A percentile compares a stretch with the other conserved stretches of the same genome.
These are phyloP conservation scores for Syngnathus floridae DNA, from an alignment of 2,113 vertebrate species.

Conservation along the genomic window DNA sequence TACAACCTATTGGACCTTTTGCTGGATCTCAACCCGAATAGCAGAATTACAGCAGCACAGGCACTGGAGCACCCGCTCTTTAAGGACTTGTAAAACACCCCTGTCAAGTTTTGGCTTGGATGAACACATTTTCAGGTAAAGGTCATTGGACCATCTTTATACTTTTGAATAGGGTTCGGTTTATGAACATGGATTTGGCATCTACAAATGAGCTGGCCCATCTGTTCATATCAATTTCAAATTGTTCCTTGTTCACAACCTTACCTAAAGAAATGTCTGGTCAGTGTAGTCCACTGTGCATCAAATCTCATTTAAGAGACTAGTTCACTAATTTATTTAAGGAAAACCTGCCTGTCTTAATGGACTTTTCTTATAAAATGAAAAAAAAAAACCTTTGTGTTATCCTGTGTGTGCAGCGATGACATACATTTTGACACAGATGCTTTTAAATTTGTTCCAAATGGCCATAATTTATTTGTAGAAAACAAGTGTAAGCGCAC, in stretches of 20 bases:
- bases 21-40: conserved; percentile 87
- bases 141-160: neutral
- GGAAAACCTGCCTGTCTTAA: neutral
- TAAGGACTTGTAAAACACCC: conserved; percentile 53
- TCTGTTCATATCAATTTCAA: too few species aligned
- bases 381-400: neutral
- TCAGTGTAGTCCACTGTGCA: too few species aligned
- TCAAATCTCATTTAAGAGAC: too few species aligned
- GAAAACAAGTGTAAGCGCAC: neutral
- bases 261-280: too few species aligned
- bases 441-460: neutral
- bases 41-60: conserved; percentile 82
- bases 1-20: conserved; percentile 91
- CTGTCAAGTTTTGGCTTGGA: neutral
- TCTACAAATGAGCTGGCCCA: too few species aligned
- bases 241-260: too few species aligned
- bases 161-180: neutral
- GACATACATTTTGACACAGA: neutral
- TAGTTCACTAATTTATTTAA: neutral
- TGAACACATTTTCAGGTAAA: neutral
- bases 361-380: neutral
- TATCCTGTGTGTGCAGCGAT: neutral
- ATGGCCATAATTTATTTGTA: neutral
- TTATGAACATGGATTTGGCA: too few species aligned
- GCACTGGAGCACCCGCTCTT: conserved; percentile 86